Evolutionary conservation across 2,888 invertebrate genomes (phyloP).

Genomic region (Homarus gammarus): DNA sequence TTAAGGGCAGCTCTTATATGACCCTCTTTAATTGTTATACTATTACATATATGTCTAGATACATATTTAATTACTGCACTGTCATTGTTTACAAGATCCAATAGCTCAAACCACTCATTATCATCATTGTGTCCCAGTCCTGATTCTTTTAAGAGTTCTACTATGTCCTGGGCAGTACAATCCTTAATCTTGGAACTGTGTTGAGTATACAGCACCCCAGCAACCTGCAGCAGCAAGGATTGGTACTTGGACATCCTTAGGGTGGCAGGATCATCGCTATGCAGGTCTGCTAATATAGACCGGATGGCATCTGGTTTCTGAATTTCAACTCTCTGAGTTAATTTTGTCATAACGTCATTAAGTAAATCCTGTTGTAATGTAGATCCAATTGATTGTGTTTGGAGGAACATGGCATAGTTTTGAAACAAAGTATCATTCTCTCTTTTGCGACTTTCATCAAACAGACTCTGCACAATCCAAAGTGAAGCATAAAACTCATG

Average conservation of each 20-base stretch:
- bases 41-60: background rate
- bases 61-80: background rate
- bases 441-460: background rate
- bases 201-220: conserved; percentile 33
- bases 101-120: conserved; percentile 37
- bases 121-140: conserved; percentile 26
- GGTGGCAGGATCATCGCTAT: background rate
- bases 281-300: background rate
- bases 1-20: background rate
- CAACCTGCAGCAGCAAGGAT: conserved; percentile 37
- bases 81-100: conserved; percentile 26
- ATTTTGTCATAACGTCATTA: background rate
- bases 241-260: conserved; percentile 12
- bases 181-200: background rate
- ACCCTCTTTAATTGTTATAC: background rate
- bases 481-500: conserved; percentile 48
- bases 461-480: conserved; percentile 16
- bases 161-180: conserved; percentile 30
- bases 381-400: background rate
- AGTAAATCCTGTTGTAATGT: conserved; percentile 11
- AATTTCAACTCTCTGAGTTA: background rate
- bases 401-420: background rate
- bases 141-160: conserved; percentile 10
- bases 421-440: background rate
- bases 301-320: conserved; percentile 31